Evolutionary conservation across 2,113 vertebrate genomes (phyloP), one percentile per base, ranked within the genome.

Genomic region (Pterocles orientalis): DNA sequence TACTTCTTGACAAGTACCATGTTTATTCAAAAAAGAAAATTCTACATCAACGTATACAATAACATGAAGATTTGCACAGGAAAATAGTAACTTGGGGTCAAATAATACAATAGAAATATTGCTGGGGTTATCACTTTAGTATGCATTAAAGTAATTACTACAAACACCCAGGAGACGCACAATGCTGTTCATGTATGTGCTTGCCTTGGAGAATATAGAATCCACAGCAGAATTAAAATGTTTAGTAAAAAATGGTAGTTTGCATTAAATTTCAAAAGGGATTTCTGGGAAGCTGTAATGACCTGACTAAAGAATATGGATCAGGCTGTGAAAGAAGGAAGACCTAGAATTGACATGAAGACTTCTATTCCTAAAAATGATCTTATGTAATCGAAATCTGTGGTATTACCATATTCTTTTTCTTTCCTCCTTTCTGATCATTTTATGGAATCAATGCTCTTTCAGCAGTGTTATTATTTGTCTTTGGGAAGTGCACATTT

Each of bases 221-320:
- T 39, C 56, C 68, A 23, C 57, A 76, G 1, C 3, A 15, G 64
- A 90, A 80, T 82, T 88, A 75, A 92, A 91, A 84, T 45, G 62
- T 71, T 91, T 83, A 66, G 73, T 93, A 56, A 73, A 95, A 92
- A 64, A 50, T 6, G 28, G 31, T 34, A 70, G 62, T 54, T 95
- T 70, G 76, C 33, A 50, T 94, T 88, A 58, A 56, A 75, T 95
- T 90, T 89, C 86, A 88, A 34, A 89, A 72, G 75, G 56, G 88
- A 94, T 95, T 94, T 87, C 86, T 94, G 76, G 76, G 90, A 36
- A 68, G n/a, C 71, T 88, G 29, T 95, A 79, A 48, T 41, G 82
- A 56, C 65, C 66, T 82, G 70, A 70, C 75, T 58, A 25, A 78
- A 51, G 82, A 54, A 66, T 75, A 86, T 48, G 82, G 60, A 92